Conservation (phyloP, 2,113 vertebrate species). For the Centropristis striata region DNA sequence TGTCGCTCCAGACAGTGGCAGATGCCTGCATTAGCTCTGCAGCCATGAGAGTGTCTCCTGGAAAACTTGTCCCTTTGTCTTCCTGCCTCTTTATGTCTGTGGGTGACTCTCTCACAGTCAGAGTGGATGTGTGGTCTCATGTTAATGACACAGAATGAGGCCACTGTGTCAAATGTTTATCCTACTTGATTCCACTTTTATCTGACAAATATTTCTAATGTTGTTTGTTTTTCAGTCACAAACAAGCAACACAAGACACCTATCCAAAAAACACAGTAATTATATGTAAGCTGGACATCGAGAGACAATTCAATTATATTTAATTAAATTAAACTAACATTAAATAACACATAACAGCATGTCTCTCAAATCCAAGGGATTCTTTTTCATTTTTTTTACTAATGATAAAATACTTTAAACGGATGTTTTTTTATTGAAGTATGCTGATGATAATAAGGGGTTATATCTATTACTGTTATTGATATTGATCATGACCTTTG, state of each 20-base stretch:
- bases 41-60: conserved; percentile 88
- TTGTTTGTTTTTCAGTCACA: background rate
- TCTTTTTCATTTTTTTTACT: background rate
- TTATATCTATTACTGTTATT: too few relatives aligned
- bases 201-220: too few relatives aligned
- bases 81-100: conserved; percentile 81
- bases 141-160: conserved; percentile 1
- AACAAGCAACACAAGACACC: background rate
- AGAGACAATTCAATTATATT: too few relatives aligned
- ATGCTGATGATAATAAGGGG: too few relatives aligned
- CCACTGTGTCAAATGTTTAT: conserved; percentile 7
- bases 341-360: background rate
- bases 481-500: too few relatives aligned
- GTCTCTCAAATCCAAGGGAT: background rate
- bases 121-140: conserved; percentile 29
- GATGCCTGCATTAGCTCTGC: conserved; percentile 94
- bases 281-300: background rate
- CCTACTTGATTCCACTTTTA: background rate
- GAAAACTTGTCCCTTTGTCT: conserved; percentile 90
- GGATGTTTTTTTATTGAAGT: background rate
- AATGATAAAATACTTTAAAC: too few relatives aligned
- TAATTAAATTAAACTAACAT: background rate
- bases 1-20: conserved; percentile 87
- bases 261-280: background rate
- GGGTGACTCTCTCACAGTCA: conserved; percentile 54